Conservation (phyloP, 1,140 invertebrate species). For the Platyura marginata region DNA sequence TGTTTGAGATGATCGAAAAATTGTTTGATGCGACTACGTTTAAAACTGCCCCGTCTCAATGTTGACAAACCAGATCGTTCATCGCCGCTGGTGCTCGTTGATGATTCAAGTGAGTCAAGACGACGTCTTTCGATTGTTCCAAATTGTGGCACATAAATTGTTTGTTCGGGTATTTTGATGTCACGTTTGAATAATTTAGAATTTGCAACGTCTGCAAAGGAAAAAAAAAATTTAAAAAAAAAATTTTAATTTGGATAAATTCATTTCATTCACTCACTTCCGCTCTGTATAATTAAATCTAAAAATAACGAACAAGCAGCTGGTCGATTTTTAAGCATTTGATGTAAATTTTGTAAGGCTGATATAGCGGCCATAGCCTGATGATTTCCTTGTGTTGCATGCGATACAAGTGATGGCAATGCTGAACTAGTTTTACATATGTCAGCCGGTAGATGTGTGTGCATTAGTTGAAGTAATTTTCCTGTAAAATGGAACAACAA, state of each 20-base stretch:
- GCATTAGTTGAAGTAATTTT: constrained; percentile 70
- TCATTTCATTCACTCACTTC: constrained; percentile 6
- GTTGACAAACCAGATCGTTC: not conserved
- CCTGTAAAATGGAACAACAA: constrained; percentile 23
- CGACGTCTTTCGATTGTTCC: constrained; percentile 13
- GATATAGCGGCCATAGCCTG: constrained; percentile 65
- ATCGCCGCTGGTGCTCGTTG: constrained; percentile 1
- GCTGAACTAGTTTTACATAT: constrained; percentile 65
- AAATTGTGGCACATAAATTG: not conserved
- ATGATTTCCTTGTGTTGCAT: constrained; percentile 55
- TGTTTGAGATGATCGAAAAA: constrained; percentile 28
- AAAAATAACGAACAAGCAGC: constrained; percentile 65
- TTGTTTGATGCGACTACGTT: constrained; percentile 16
- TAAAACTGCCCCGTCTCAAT: constrained; percentile 7
- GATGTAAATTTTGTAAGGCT: constrained; percentile 56
- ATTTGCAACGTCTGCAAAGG: constrained; percentile 13
- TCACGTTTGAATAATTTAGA: constrained; percentile 20
- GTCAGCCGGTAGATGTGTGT: constrained; percentile 65
- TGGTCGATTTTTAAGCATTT: constrained; percentile 56
- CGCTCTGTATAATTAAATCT: constrained; percentile 50
- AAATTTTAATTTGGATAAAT: not conserved
- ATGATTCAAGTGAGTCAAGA: constrained; percentile 17
- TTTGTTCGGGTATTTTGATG: constrained; percentile 15
- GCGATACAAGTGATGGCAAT: constrained; percentile 57
- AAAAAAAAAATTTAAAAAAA: not conserved